Base-by-base conservation (phyloP, 1,140 invertebrate species). In the Hyposmocoma kahamanoa region DNA sequence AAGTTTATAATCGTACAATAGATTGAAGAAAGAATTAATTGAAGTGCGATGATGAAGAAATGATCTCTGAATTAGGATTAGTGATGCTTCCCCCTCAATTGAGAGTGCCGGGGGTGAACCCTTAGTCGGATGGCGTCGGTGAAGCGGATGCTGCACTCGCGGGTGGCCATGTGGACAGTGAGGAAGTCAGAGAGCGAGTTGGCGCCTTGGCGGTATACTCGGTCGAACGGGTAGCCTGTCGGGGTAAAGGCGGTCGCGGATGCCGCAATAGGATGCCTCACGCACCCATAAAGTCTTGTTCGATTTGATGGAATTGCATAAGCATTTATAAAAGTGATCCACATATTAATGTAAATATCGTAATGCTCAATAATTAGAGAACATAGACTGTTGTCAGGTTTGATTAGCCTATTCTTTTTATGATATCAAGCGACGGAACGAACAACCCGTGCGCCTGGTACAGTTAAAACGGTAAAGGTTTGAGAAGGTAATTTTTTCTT, bases 201-300 rank as follows among this genome's bases (percentile, higher is more conserved):
- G 21, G 87, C 88, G 18, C 20, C 51, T 41, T 87, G 69, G 1
- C 88, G 87, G 55, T 86, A 69, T 92, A 6, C 73, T 2, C 92
- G 87, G 79, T 95, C 93, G 82, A 95, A 94, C 26, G 6, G 91
- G 72, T 28, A 90, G 86, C 5, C 84, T 79, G 78, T 95, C 93
- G 0, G 93, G 93, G 76, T 93, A 95, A 56, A 89, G 87, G 20
- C 89, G 84, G 78, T 94, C 91, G 5, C 91, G 88, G 47, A 94
- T 87, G 5, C 93, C 93, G 62, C 93, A 94, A 70, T 91, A 94
- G 45, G 90, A 92, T 2, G 89, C 88, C 0, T 92, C 93, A 94
- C 1, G 79, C 48, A 2, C 79, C 78, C 2, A 85, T 79, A 3
- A 88, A 59, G 34, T 88, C 84, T 77, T 91, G 90, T 15, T 36